A percentile compares a stretch with the other conserved stretches of the same genome.
Evolutionary conservation across 2,113 vertebrate genomes (phyloP).

Genomic region (Caretta caretta): DNA sequence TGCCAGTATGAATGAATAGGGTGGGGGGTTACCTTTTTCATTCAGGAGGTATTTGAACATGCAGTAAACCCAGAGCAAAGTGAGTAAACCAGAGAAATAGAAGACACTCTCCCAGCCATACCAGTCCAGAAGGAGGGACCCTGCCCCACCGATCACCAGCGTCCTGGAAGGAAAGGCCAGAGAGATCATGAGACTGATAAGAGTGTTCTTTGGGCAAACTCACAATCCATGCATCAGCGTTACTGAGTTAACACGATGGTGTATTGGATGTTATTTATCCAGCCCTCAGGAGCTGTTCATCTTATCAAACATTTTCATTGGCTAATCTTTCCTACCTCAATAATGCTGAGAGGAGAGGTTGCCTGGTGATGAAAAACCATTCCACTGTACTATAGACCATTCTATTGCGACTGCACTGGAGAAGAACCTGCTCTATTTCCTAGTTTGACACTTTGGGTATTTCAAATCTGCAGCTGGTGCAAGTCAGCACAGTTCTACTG

Average conservation of each 20-base stretch:
- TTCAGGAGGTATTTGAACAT: slow-evolving; percentile 92
- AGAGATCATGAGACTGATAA: rapidly evolving
- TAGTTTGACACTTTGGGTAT: rapidly evolving
- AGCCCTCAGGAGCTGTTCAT: neutral
- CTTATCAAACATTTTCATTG: neutral
- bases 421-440: neutral
- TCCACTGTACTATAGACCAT: neutral
- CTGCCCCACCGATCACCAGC: slow-evolving; percentile 88
- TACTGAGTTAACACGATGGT: rapidly evolving
- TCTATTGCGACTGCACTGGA: neutral
- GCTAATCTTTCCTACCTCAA: neutral
- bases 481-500: neutral
- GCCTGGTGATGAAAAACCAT: neutral
- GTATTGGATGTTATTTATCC: neutral
- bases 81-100: slow-evolving; percentile 90
- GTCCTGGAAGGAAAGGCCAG: slow-evolving; percentile 78
- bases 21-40: slow-evolving; percentile 81
- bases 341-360: neutral
- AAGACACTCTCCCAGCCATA: slow-evolving; percentile 95
- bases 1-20: neutral
- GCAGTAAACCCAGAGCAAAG: slow-evolving; percentile 92
- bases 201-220: neutral
- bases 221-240: rapidly evolving
- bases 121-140: slow-evolving; percentile 92
- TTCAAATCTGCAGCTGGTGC: neutral